A percentile compares a stretch with the other conserved stretches of the same genome.
These are phyloP conservation scores for Oncorhynchus mykiss DNA, from an alignment of 2,113 vertebrate genomes.

Conservation along the genomic window DNA sequence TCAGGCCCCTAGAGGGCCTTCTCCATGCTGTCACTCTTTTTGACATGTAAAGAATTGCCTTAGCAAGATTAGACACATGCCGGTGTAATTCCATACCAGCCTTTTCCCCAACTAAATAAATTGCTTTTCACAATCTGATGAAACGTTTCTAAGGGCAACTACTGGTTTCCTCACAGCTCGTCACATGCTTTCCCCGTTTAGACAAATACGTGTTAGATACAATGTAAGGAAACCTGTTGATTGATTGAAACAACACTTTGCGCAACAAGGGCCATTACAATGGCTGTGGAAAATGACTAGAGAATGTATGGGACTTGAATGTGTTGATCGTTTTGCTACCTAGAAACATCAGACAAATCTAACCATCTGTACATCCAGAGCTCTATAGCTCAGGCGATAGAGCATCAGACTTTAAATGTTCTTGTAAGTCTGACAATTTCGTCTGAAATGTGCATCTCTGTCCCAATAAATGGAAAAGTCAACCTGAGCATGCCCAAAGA, in stretches of 20 bases:
- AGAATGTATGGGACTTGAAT: not conserved
- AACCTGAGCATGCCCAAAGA: too few species aligned
- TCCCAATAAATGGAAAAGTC: not conserved
- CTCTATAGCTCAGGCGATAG: not conserved
- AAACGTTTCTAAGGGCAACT: slow-evolving; percentile 14
- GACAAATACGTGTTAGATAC: slow-evolving; percentile 5
- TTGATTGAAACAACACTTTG: too few species aligned
- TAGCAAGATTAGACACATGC: slow-evolving; percentile 3
- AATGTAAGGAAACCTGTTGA: not conserved
- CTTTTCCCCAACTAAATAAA: slow-evolving; percentile 25
- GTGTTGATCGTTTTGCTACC: not conserved
- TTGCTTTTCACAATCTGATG: slow-evolving; percentile 40
- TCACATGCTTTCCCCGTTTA: slow-evolving; percentile 5
- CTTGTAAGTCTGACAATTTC: not conserved
- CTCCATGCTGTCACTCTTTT: not conserved
- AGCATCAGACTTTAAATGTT: not conserved
- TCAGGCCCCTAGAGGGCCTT: not conserved
- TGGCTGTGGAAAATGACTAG: not conserved
- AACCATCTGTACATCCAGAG: not conserved
- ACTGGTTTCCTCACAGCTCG: slow-evolving; percentile 11
- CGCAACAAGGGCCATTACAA: not conserved
- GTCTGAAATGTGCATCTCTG: not conserved
- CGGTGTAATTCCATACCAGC: slow-evolving; percentile 14
- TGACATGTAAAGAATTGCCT: slow-evolving; percentile 38
- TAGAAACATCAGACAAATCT: not conserved